Conservation (phyloP, 2,888 invertebrate species). For the Tachystola acroxantha region DNA sequence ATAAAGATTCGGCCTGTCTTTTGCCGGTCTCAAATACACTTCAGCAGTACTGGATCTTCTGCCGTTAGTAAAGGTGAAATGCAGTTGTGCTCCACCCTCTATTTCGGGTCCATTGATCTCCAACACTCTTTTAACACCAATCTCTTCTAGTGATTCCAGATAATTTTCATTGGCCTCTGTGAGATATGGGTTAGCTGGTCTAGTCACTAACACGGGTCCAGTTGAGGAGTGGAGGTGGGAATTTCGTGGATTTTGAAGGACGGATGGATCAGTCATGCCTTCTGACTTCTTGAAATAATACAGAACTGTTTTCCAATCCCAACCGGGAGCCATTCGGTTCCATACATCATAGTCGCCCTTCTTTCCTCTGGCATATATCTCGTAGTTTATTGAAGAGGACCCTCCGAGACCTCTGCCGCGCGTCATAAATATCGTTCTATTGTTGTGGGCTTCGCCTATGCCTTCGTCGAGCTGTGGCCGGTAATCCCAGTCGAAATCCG, state of each 20-base stretch:
- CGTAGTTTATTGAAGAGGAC: conserved; percentile 40
- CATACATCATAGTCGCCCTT: conserved; percentile 42
- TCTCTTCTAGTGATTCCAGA: conserved; percentile 32
- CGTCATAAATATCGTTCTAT: conserved; percentile 20
- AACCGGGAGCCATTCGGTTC: conserved; percentile 35
- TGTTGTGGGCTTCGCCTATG: conserved; percentile 29
- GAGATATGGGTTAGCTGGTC: conserved; percentile 29
- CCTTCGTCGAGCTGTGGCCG: conserved; percentile 24
- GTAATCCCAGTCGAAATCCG: conserved; percentile 43
- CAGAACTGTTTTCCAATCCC: conserved; percentile 40
- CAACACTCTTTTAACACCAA: conserved; percentile 35
- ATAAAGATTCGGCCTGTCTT: conserved; percentile 42
- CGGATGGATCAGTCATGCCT: conserved; percentile 35
- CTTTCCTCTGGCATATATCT: conserved; percentile 40
- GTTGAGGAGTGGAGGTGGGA: conserved; percentile 34
- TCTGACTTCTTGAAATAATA: conserved; percentile 45
- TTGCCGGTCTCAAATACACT: conserved; percentile 38
- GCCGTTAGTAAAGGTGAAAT: conserved; percentile 40
- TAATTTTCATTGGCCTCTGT: conserved; percentile 27
- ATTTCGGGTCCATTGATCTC: conserved; percentile 39
- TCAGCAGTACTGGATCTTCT: conserved; percentile 59
- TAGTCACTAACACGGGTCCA: conserved; percentile 41
- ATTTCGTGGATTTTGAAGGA: conserved; percentile 28
- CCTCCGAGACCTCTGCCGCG: conserved; percentile 48
- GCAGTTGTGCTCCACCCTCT: conserved; percentile 33